Percentiles rank a stretch among this genome's conserved stretches.
These are phyloP conservation scores for Helicoverpa assulta DNA, from an alignment of 2,888 invertebrate genomes.

Conservation along the genomic window DNA sequence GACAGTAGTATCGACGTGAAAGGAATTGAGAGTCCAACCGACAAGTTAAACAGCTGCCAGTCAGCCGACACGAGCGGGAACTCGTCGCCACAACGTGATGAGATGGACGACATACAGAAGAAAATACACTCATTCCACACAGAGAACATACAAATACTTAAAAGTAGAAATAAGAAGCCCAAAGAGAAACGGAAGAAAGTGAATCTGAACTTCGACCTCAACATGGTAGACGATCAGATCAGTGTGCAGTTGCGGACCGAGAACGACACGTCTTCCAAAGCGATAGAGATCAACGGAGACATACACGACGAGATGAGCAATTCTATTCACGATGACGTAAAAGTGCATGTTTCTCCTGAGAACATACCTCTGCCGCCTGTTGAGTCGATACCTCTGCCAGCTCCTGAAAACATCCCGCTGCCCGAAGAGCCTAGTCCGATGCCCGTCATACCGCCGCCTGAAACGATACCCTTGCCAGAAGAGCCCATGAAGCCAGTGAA, in stretches of 20 bases:
- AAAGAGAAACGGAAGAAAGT: constrained; percentile 89
- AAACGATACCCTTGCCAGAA: constrained; percentile 83
- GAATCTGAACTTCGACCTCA: constrained; percentile 88
- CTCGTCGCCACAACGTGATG: constrained; percentile 88
- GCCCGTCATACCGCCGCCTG: constrained; percentile 76
- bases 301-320: constrained; percentile 77
- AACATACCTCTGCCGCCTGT: constrained; percentile 84
- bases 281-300: constrained; percentile 81
- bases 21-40: constrained; percentile 79
- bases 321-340: constrained; percentile 73
- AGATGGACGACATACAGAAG: constrained; percentile 91
- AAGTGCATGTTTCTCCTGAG: constrained; percentile 79
- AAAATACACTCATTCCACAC: constrained; percentile 91
- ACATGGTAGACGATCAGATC: constrained; percentile 88
- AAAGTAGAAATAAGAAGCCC: constrained; percentile 91
- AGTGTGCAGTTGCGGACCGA: constrained; percentile 86
- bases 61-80: constrained; percentile 87
- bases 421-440: constrained; percentile 81
- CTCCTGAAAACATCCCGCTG: constrained; percentile 81
- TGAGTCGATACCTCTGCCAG: constrained; percentile 86
- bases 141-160: constrained; percentile 91
- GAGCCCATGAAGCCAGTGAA: constrained; percentile 76
- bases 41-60: constrained; percentile 81
- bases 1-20: constrained; percentile 75
- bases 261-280: constrained; percentile 70